phyloP scores from a whole-genome alignment of 2,113 vertebrate genomes.

The Saccopteryx bilineata region DNA sequence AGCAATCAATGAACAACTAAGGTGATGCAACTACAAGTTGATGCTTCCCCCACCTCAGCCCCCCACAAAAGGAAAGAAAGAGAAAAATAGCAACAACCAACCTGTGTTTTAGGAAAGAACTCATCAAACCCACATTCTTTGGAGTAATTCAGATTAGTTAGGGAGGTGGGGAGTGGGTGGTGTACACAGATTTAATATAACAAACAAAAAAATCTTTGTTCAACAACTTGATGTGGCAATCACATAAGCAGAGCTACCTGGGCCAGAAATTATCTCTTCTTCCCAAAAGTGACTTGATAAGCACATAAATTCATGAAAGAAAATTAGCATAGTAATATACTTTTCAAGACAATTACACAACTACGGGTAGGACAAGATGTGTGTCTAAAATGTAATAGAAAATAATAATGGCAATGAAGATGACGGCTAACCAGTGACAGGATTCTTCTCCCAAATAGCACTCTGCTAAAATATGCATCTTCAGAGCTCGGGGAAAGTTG shows the following conservation, averaged over 20 bases:
- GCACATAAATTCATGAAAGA: neutral
- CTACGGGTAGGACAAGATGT: neutral
- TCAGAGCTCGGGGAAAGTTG: neutral
- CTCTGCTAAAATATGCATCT: neutral
- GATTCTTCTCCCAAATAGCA: neutral
- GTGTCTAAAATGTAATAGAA: neutral
- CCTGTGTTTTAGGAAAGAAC: fast-evolving
- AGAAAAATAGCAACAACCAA: neutral
- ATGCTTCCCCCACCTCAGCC: too few relatives aligned
- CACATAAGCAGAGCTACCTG: neutral
- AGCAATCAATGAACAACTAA: too few relatives aligned
- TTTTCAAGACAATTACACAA: neutral
- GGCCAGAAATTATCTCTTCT: neutral
- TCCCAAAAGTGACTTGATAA: neutral
- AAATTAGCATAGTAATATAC: neutral
- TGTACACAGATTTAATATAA: too few relatives aligned
- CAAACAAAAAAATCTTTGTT: neutral
- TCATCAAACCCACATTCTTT: neutral
- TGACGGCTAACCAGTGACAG: neutral
- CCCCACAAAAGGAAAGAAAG: too few relatives aligned
- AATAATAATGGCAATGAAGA: neutral
- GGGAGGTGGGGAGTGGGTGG: too few relatives aligned
- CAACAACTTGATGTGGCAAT: neutral
- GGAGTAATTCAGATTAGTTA: too few relatives aligned
- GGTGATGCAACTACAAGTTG: too few relatives aligned